These are phyloP conservation scores for Piezodorus guildinii DNA, from an alignment of 1,140 invertebrate genomes.

Conservation along the genomic window DNA sequence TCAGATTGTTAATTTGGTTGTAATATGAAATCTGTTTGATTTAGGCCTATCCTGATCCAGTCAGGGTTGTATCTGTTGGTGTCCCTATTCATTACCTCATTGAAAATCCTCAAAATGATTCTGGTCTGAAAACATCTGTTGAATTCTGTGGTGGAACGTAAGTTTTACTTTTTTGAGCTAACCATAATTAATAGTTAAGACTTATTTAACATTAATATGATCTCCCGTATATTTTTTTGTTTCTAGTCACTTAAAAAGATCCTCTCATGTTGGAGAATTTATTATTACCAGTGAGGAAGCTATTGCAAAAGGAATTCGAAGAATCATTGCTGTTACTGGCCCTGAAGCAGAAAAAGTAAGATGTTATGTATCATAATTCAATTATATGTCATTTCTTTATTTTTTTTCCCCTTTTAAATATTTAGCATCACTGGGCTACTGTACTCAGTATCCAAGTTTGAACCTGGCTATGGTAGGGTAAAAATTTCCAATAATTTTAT, in stretches of 20 bases:
- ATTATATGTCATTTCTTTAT: no score
- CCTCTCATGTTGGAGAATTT: slow-evolving; percentile 87
- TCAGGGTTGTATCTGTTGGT: slow-evolving; percentile 90
- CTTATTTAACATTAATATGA: no score
- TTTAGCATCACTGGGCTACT: no score
- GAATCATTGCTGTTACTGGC: slow-evolving; percentile 94
- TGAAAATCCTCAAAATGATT: slow-evolving; percentile 64
- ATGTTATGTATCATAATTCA: background rate
- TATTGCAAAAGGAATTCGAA: slow-evolving; percentile 94
- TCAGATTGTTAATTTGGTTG: no score
- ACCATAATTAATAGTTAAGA: no score
- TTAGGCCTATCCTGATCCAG: slow-evolving; percentile 91
- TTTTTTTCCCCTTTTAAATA: no score
- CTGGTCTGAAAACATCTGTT: slow-evolving; percentile 78
- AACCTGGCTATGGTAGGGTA: no score
- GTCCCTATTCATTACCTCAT: slow-evolving; percentile 83
- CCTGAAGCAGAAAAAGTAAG: slow-evolving; percentile 69
- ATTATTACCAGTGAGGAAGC: slow-evolving; percentile 96
- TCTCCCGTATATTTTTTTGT: slow-evolving; percentile 24
- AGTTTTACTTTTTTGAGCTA: background rate
- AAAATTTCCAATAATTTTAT: no score
- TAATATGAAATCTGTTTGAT: background rate
- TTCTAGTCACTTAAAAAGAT: slow-evolving; percentile 68
- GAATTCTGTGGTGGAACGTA: slow-evolving; percentile 99
- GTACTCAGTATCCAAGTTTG: no score